phyloP scores from a whole-genome alignment of 2,797 vertebrate species.

The Neostethus bicornis region DNA sequence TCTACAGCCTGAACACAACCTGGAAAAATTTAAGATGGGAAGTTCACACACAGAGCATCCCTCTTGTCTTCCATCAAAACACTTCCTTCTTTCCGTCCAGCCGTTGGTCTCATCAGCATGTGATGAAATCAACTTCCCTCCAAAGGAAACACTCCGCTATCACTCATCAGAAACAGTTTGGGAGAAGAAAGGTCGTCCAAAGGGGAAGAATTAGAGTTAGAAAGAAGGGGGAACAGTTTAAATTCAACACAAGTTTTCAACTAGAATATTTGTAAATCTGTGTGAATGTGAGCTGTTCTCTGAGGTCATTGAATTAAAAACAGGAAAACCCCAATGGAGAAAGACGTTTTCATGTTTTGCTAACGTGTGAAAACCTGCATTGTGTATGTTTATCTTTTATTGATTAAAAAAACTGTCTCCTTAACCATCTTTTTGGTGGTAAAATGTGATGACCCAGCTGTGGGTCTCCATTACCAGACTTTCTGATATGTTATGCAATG shows the following conservation, averaged over 20 bases:
- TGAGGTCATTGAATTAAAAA: conserved; percentile 16
- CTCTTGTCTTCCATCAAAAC: conserved; percentile 65
- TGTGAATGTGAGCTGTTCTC: conserved; percentile 17
- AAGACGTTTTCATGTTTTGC: conserved; percentile 27
- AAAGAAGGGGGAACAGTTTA: conserved; percentile 42
- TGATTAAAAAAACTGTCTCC: conserved; percentile 29
- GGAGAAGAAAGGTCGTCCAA: conserved; percentile 37
- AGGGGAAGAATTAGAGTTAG: conserved; percentile 32
- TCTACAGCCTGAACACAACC: conserved; percentile 26
- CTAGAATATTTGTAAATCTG: conserved; percentile 6
- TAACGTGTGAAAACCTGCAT: conserved; percentile 45
- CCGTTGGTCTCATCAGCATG: conserved; percentile 50
- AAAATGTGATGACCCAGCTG: conserved; percentile 36
- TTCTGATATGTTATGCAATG: conserved; percentile 50
- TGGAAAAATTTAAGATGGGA: conserved; percentile 18
- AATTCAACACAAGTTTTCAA: conserved; percentile 33
- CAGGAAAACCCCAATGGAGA: conserved; percentile 27
- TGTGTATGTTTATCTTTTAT: conserved; percentile 31
- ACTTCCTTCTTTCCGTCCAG: conserved; percentile 32
- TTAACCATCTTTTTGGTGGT: conserved; percentile 30
- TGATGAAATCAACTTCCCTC: conserved; percentile 26
- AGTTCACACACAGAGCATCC: conserved; percentile 48
- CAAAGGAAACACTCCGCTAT: conserved; percentile 20
- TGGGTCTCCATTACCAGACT: conserved; percentile 44
- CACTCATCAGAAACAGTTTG: neutral